Evolutionary conservation across 2,113 vertebrate genomes (phyloP).

Genomic region (Lanius collurio): DNA sequence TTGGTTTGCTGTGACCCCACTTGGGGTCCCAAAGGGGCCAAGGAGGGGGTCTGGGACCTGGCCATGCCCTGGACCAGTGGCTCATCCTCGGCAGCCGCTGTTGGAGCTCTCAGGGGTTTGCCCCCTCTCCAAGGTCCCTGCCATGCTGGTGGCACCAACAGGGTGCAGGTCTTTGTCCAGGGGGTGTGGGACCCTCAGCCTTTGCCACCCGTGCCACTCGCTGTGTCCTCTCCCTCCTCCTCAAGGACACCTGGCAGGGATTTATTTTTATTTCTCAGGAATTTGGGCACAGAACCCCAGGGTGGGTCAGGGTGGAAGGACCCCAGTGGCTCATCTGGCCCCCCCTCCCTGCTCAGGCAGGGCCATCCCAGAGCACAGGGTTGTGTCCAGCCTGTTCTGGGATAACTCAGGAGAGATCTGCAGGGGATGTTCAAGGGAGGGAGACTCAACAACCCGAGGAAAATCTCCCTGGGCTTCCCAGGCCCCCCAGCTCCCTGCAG

Average conservation of each 20-base stretch:
- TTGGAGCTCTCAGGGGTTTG: rapidly evolving
- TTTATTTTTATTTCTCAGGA: background rate
- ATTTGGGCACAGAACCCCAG: background rate
- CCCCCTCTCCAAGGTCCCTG: background rate
- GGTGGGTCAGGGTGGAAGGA: background rate
- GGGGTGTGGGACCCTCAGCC: background rate
- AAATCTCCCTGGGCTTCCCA: background rate
- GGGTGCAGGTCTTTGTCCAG: rapidly evolving
- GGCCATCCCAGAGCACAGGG: background rate
- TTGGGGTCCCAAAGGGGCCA: background rate
- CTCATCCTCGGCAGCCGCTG: rapidly evolving
- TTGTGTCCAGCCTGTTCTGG: background rate
- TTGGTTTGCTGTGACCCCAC: background rate
- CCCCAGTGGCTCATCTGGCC: background rate
- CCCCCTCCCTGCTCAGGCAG: background rate
- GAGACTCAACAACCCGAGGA: background rate
- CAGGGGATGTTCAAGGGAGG: background rate
- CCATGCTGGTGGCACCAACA: rapidly evolving
- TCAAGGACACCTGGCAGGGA: background rate
- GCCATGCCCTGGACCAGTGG: rapidly evolving
- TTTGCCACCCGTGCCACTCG: rapidly evolving
- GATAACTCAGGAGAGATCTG: background rate
- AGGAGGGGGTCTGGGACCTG: rapidly evolving
- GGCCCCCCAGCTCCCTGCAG: background rate
- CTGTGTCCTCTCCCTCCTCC: background rate